phyloP scores from a whole-genome alignment of 92 coral and sea anemone species.

The Phenganax stokvisi region DNA sequence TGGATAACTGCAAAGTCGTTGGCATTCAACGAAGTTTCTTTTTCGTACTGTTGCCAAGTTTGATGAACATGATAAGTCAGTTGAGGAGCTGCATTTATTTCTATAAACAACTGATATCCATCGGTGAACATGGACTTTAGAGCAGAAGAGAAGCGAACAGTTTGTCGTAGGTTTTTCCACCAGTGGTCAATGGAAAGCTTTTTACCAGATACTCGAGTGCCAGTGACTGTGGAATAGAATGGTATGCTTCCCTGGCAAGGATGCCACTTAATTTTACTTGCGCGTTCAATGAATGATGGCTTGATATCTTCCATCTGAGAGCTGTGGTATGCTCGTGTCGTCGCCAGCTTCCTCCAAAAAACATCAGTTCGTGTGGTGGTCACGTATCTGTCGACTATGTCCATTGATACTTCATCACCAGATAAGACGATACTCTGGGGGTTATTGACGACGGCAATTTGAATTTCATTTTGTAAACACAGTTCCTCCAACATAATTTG shows the following conservation, averaged over 20 bases:
- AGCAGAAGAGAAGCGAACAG: constrained; percentile 64
- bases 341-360: constrained; percentile 64
- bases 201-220: constrained; percentile 53
- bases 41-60: not conserved
- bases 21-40: not conserved
- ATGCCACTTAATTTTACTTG: not conserved
- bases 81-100: constrained; percentile 69
- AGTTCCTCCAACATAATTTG: constrained; percentile 43
- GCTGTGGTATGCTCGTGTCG: constrained; percentile 86
- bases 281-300: constrained; percentile 37
- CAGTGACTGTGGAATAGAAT: constrained; percentile 75
- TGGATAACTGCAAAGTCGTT: constrained; percentile 17
- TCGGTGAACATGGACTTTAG: constrained; percentile 53
- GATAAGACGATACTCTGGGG: constrained; percentile 63
- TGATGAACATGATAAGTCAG: constrained; percentile 52
- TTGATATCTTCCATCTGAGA: constrained; percentile 60
- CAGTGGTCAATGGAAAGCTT: constrained; percentile 56
- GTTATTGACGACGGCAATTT: constrained; percentile 73
- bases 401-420: constrained; percentile 63
- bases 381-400: constrained; percentile 53
- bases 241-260: constrained; percentile 53
- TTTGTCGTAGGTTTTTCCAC: constrained; percentile 78
- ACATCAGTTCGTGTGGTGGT: constrained; percentile 22
- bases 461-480: constrained; percentile 44
- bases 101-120: constrained; percentile 55